Percentiles rank a stretch among this genome's conserved stretches.
phyloP scores from a whole-genome alignment of 1,140 invertebrate genomes.

The Bradysia coprophila region DNA sequence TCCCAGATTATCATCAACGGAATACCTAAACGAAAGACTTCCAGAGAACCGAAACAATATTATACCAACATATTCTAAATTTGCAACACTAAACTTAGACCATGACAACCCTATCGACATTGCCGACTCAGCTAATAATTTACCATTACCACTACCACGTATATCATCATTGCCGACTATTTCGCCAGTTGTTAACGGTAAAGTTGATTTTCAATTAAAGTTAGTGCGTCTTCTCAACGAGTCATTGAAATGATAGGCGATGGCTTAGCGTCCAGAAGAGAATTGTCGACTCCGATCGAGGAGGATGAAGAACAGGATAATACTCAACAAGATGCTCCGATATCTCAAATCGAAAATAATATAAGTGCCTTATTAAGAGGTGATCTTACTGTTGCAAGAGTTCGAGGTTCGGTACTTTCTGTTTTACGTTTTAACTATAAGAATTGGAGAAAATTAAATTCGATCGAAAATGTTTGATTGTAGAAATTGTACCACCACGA shows the following conservation, averaged over 20 bases:
- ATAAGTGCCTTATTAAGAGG: constrained; percentile 37
- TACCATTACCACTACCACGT: constrained; percentile 8
- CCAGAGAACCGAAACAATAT: too few relatives aligned
- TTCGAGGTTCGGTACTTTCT: constrained; percentile 4
- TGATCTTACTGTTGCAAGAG: constrained; percentile 24
- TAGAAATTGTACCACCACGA: constrained; percentile 6
- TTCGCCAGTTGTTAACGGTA: constrained; percentile 27
- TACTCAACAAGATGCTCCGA: constrained; percentile 23
- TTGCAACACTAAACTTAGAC: too few relatives aligned
- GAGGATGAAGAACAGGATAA: constrained; percentile 41
- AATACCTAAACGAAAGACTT: too few relatives aligned
- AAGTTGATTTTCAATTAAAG: constrained; percentile 27
- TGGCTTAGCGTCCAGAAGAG: constrained; percentile 24
- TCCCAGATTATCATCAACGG: too few relatives aligned
- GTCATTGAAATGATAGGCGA: too few relatives aligned
- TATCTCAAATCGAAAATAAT: constrained; percentile 44
- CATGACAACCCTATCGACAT: too few relatives aligned
- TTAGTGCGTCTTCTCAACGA: too few relatives aligned
- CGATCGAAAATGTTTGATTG: too few relatives aligned
- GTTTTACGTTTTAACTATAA: too few relatives aligned
- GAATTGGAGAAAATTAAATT: too few relatives aligned
- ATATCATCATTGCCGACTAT: constrained; percentile 10
- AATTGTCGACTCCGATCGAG: constrained; percentile 33
- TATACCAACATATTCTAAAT: too few relatives aligned
- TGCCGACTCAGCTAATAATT: too few relatives aligned